These are phyloP conservation scores for Ephialtes manifestator DNA, from an alignment of 2,888 invertebrate species.

Conservation along the genomic window DNA sequence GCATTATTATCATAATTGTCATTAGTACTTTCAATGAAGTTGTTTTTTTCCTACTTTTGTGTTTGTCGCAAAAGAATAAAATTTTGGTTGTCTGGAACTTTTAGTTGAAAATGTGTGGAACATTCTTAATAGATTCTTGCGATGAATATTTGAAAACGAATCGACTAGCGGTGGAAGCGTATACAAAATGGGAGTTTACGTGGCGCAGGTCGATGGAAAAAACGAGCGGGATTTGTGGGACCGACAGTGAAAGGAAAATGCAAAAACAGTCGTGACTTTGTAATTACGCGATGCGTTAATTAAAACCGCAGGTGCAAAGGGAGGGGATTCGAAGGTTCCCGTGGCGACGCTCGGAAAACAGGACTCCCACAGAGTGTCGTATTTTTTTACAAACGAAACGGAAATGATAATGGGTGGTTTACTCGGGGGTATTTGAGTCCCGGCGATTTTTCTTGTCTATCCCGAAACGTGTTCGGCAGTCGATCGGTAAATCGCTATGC, in stretches of 20 bases:
- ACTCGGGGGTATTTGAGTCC: conserved; percentile 35
- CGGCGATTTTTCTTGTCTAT: conserved; percentile 62
- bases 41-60: too few species aligned
- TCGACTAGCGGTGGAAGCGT: conserved; percentile 8
- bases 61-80: too few species aligned
- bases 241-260: conserved; percentile 11
- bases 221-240: conserved; percentile 44
- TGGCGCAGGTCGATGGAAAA: conserved; percentile 25
- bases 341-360: conserved; percentile 46
- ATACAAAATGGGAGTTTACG: conserved; percentile 2
- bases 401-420: conserved; percentile 39
- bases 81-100: too few species aligned
- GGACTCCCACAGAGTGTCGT: conserved; percentile 49
- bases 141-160: conserved; percentile 11
- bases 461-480: conserved; percentile 64
- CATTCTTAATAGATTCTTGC: too few species aligned
- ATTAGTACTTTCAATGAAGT: too few species aligned
- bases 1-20: too few species aligned
- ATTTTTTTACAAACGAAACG: conserved; percentile 53
- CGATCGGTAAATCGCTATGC: background rate
- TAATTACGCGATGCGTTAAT: conserved; percentile 55
- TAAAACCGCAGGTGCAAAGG: conserved; percentile 38
- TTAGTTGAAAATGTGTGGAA: too few species aligned
- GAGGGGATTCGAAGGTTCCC: conserved; percentile 48
- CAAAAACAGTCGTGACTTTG: conserved; percentile 1